phyloP scores from a whole-genome alignment of 2,113 vertebrate genomes.

The Antechinus flavipes region DNA sequence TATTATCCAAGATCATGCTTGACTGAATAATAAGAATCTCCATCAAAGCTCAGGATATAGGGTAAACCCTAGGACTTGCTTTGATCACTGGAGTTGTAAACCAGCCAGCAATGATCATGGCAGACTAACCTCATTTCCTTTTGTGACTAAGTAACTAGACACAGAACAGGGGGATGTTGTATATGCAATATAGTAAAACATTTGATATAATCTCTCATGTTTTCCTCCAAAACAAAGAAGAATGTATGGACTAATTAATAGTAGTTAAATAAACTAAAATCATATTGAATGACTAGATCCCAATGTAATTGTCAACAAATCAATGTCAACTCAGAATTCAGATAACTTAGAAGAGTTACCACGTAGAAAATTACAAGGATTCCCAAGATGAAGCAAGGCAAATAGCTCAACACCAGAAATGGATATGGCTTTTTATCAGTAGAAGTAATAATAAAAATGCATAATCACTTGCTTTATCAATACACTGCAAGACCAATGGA shows the following conservation, averaged over 20 bases:
- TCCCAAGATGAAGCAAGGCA: not conserved
- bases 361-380: not conserved
- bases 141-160: not conserved
- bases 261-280: not conserved
- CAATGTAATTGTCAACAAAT: not conserved
- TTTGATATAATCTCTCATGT: not conserved
- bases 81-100: not conserved
- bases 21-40: not conserved
- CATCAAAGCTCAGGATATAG: not conserved
- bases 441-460: not conserved
- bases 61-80: not conserved
- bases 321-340: not conserved
- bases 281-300: not conserved
- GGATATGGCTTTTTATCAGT: not conserved
- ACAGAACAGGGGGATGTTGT: not conserved
- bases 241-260: not conserved
- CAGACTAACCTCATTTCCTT: slow-evolving; percentile 4
- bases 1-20: not conserved
- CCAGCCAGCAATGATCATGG: not conserved
- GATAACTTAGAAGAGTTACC: not conserved
- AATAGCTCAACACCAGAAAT: not conserved
- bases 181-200: not conserved
- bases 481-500: not conserved
- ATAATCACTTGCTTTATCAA: not conserved
- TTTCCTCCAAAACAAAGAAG: not conserved